Conservation (phyloP, 1,140 invertebrate species). For the Bombus breviceps region DNA sequence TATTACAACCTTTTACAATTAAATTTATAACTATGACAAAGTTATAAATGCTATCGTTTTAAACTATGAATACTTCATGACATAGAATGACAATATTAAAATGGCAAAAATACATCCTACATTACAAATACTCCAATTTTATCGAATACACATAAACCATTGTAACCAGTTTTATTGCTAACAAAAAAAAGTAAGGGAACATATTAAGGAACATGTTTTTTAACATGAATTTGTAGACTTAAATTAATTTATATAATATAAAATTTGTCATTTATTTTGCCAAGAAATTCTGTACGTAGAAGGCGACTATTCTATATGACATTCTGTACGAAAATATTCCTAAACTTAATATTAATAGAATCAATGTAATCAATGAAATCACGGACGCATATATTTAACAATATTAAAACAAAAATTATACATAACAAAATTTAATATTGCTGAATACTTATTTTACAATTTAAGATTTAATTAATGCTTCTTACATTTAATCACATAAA, state of each 20-base stretch:
- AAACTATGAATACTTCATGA: neutral
- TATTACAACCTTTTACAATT: neutral
- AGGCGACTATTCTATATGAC: neutral
- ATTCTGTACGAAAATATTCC: neutral
- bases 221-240: neutral
- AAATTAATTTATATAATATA: neutral
- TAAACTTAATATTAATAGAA: neutral
- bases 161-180: neutral
- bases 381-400: neutral
- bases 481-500: neutral
- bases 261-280: neutral
- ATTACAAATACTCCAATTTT: neutral
- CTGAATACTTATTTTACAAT: neutral
- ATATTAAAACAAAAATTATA: neutral
- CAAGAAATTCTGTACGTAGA: neutral
- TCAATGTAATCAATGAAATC: neutral
- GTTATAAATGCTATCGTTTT: neutral
- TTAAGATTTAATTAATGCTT: neutral
- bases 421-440: neutral
- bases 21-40: neutral
- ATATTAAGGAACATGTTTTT: neutral
- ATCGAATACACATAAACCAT: neutral
- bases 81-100: neutral
- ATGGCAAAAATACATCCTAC: neutral
- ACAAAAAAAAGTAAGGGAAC: neutral